Conservation (phyloP, 2,888 invertebrate species). For the Euplexia lucipara region DNA sequence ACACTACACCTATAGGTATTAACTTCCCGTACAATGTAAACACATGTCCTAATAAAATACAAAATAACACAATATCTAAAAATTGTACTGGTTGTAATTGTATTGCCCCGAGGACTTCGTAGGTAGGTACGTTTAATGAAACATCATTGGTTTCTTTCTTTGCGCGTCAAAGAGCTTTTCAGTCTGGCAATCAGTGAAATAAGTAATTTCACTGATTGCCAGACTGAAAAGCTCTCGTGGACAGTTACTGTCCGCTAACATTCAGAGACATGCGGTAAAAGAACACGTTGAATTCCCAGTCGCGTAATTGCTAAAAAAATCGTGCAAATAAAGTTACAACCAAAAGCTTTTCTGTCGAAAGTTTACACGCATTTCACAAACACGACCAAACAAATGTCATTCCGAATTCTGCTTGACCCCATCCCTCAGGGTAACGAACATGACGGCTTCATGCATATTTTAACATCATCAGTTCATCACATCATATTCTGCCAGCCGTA, state of each 20-base stretch:
- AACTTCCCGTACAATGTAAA: too few relatives aligned
- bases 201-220: too few relatives aligned
- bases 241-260: too few relatives aligned
- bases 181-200: background rate
- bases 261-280: too few relatives aligned
- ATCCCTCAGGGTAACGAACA: constrained; percentile 18
- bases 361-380: constrained; percentile 21
- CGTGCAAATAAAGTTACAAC: background rate
- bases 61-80: too few relatives aligned
- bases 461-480: constrained; percentile 14
- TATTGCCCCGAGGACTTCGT: too few relatives aligned
- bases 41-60: too few relatives aligned
- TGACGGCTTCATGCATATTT: constrained; percentile 47
- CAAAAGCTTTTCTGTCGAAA: background rate
- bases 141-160: too few relatives aligned
- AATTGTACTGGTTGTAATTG: too few relatives aligned
- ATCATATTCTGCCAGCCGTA: constrained; percentile 20
- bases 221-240: too few relatives aligned
- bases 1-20: too few relatives aligned
- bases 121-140: too few relatives aligned
- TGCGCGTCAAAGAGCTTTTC: background rate
- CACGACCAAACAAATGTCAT: constrained; percentile 25
- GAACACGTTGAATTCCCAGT: background rate
- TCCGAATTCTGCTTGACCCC: constrained; percentile 36
- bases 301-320: background rate